phyloP scores from a whole-genome alignment of 2,797 vertebrate species.

The Clarias fuscus region DNA sequence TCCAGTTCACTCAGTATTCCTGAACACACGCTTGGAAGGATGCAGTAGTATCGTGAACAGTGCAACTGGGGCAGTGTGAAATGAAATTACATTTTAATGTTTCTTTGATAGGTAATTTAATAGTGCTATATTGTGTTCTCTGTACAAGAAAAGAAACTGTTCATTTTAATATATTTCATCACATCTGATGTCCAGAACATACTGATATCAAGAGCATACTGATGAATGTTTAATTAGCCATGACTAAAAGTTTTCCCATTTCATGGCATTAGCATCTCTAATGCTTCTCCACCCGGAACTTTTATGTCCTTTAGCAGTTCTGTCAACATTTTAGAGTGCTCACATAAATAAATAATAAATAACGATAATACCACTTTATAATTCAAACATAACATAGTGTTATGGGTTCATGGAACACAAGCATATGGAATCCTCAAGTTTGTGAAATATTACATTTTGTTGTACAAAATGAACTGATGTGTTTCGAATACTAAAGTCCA shows the following conservation, averaged over 20 bases:
- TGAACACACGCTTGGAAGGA: not conserved
- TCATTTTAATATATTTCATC: not conserved
- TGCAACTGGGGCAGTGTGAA: not conserved
- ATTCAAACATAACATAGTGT: not conserved
- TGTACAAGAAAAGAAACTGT: too few relatives aligned
- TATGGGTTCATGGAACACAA: too few relatives aligned
- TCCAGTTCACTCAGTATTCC: not conserved
- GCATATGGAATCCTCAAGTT: not conserved
- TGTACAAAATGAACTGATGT: too few relatives aligned
- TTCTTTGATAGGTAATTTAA: slow-evolving; percentile 21
- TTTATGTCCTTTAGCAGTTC: not conserved
- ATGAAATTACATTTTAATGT: not conserved
- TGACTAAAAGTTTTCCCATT: slow-evolving; percentile 11
- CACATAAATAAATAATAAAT: not conserved
- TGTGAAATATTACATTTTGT: too few relatives aligned
- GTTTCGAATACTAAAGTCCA: not conserved
- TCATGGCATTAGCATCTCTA: not conserved
- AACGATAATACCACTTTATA: not conserved
- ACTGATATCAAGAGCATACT: not conserved
- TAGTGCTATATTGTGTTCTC: not conserved
- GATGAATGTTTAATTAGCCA: slow-evolving; percentile 9
- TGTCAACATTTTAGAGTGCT: not conserved
- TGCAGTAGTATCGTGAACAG: not conserved
- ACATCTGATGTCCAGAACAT: not conserved
- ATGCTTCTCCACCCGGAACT: not conserved